Conservation (phyloP, 2,888 invertebrate genomes). For the Chalcis sispes region DNA sequence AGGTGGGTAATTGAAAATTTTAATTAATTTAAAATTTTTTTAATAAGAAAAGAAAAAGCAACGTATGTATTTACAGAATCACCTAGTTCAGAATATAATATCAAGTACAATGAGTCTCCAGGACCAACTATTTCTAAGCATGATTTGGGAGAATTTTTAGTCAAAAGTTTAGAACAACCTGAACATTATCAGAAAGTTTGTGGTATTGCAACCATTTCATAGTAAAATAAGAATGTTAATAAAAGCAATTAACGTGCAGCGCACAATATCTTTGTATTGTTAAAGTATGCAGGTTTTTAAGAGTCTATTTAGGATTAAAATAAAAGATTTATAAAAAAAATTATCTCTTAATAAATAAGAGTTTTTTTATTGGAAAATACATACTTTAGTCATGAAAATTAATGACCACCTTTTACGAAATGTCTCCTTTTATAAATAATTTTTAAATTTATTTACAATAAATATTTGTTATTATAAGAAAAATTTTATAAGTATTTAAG, state of each 20-base stretch:
- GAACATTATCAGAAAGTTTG: conserved; percentile 82
- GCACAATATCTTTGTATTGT: conserved; percentile 32
- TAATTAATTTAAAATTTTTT: conserved; percentile 3
- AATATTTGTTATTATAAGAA: conserved; percentile 30
- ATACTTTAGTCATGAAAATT: conserved; percentile 32
- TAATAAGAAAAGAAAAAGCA: conserved; percentile 13
- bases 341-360: conserved; percentile 38
- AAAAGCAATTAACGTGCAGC: conserved; percentile 26
- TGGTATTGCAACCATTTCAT: conserved; percentile 77
- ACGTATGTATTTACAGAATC: conserved; percentile 19
- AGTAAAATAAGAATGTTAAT: conserved; percentile 42
- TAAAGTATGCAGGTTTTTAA: conserved; percentile 31
- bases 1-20: conserved; percentile 73
- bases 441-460: conserved; percentile 52
- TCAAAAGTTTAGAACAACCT: conserved; percentile 83
- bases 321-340: conserved; percentile 30
- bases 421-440: conserved; percentile 26
- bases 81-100: conserved; percentile 77
- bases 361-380: conserved; percentile 54
- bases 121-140: conserved; percentile 85
- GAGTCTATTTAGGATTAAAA: conserved; percentile 30
- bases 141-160: conserved; percentile 86
- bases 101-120: conserved; percentile 82
- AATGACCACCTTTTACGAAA: conserved; percentile 20
- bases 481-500: conserved; percentile 12